Conservation (phyloP, 2,797 vertebrate genomes). For the Sebastes dallii region DNA sequence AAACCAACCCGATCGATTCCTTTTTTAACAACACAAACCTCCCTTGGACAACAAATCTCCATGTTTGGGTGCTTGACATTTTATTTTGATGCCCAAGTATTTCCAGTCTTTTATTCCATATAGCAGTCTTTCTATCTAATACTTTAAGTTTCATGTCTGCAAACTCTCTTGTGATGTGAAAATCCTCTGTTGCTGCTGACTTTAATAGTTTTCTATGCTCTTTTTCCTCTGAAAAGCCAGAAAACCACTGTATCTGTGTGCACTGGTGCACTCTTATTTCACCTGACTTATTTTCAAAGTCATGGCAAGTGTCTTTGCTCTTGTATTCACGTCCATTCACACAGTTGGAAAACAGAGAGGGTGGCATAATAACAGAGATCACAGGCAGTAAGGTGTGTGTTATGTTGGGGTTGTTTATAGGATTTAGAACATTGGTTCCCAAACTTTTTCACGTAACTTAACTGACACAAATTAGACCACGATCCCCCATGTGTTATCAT, state of each 20-base stretch:
- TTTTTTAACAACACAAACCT: background rate
- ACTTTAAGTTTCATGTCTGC: background rate
- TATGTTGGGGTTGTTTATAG: too few relatives aligned
- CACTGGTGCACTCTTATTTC: background rate
- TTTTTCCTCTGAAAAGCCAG: background rate
- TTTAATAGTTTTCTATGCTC: background rate
- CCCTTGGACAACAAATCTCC: background rate
- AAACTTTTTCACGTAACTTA: too few relatives aligned
- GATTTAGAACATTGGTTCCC: too few relatives aligned
- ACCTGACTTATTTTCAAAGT: background rate
- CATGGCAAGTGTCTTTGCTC: background rate
- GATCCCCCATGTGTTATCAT: too few relatives aligned
- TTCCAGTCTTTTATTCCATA: background rate
- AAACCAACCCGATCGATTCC: background rate
- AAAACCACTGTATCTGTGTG: background rate
- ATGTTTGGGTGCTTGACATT: background rate
- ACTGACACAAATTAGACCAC: too few relatives aligned
- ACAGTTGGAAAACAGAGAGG: background rate
- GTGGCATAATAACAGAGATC: too few relatives aligned
- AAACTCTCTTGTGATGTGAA: background rate
- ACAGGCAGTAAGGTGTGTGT: too few relatives aligned
- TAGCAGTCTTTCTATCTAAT: background rate
- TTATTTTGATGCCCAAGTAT: background rate
- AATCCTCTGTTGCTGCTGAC: background rate
- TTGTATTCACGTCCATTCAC: background rate